Evolutionary conservation across 2,888 invertebrate genomes (phyloP).

Genomic region (Glyphotaelius pellucidus): DNA sequence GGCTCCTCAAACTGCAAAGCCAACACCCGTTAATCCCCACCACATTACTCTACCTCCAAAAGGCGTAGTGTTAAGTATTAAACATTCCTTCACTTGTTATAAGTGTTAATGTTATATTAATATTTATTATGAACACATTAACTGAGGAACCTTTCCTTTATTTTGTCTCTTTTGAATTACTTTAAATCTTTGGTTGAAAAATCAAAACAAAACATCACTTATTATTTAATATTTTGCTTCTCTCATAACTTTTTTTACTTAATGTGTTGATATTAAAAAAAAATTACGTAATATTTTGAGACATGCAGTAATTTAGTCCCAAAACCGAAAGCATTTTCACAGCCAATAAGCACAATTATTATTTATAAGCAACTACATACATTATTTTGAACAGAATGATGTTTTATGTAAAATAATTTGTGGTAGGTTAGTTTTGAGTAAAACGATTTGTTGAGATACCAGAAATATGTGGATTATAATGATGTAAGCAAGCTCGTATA

Average conservation of each 20-base stretch:
- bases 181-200: not conserved
- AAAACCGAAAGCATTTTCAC: not conserved
- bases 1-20: slow-evolving; percentile 74
- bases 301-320: not conserved
- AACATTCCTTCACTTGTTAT: not conserved
- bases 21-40: not conserved
- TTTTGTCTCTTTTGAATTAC: not conserved
- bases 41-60: not conserved
- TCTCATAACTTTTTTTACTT: not conserved
- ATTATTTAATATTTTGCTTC: not conserved
- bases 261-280: not conserved
- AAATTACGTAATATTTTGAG: not conserved
- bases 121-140: not conserved
- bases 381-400: not conserved
- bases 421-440: not conserved
- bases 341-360: not conserved
- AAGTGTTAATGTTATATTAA: not conserved
- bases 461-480: not conserved
- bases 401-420: not conserved
- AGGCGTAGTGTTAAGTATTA: not conserved
- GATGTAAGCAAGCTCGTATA: not conserved
- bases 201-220: not conserved
- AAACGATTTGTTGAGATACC: not conserved
- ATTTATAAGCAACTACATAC: not conserved
- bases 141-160: not conserved